These are phyloP conservation scores for Meandrina meandrites DNA, from an alignment of 92 coral and sea anemone genomes.

Conservation along the genomic window DNA sequence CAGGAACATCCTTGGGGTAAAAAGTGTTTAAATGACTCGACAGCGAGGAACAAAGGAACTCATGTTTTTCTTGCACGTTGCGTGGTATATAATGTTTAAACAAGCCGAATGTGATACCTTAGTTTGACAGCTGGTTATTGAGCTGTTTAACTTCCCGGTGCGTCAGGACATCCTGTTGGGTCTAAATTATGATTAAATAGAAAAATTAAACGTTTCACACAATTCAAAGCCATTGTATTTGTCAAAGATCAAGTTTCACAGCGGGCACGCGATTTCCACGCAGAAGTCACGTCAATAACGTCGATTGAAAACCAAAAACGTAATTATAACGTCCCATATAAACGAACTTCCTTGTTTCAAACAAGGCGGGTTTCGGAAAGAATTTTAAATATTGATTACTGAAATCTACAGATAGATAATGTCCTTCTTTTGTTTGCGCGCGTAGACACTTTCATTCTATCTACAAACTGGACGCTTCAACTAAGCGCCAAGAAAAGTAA, in stretches of 20 bases:
- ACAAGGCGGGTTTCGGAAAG: not conserved
- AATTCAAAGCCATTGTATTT: not conserved
- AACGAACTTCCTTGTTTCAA: not conserved
- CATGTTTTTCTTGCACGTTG: conserved; percentile 17
- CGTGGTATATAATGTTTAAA: conserved; percentile 20
- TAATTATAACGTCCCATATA: not conserved
- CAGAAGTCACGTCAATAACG: not conserved
- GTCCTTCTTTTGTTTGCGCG: conserved; percentile 1
- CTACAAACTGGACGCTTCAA: not conserved
- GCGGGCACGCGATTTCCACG: conserved; percentile 12
- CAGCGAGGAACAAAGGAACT: conserved; percentile 12
- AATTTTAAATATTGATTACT: not conserved
- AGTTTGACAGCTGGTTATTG: conserved; percentile 36
- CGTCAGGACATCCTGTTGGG: not conserved
- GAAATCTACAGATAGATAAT: not conserved
- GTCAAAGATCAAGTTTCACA: not conserved
- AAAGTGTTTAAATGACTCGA: conserved; percentile 25
- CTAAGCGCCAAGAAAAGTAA: not conserved
- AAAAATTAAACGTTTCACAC: not conserved
- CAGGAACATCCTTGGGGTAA: conserved; percentile 9
- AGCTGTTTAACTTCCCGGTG: conserved; percentile 22
- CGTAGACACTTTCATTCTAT: not conserved
- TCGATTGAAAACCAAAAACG: not conserved
- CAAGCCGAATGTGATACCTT: conserved; percentile 30
- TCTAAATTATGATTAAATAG: not conserved